phyloP scores from a whole-genome alignment of 2,797 vertebrate genomes.

The Lepidocolaptes lacrymiger region DNA sequence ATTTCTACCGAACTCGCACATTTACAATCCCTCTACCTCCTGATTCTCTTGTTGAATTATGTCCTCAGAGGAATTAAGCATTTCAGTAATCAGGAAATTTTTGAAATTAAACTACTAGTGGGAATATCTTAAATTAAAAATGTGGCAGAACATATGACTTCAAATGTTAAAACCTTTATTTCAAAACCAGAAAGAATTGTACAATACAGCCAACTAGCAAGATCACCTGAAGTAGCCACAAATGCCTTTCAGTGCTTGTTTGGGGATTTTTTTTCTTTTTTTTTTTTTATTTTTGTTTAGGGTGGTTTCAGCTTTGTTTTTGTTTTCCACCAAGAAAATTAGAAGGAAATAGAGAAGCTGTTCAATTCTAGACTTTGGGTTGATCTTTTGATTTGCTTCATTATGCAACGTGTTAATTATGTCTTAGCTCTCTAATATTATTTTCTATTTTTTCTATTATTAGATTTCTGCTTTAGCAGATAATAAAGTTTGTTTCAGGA shows the following conservation, averaged over 20 bases:
- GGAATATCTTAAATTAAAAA: not conserved
- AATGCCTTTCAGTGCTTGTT: not conserved
- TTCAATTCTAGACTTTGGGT: not conserved
- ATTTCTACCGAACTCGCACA: not conserved
- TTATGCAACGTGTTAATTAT: not conserved
- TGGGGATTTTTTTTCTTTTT: not conserved
- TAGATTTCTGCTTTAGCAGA: not conserved
- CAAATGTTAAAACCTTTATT: not conserved
- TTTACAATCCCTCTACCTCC: not conserved
- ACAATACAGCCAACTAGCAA: not conserved
- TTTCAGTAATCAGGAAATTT: not conserved
- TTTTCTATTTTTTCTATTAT: not conserved
- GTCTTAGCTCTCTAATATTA: not conserved
- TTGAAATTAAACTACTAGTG: not conserved
- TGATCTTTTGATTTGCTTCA: not conserved
- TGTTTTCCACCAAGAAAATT: not conserved
- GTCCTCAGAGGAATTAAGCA: not conserved
- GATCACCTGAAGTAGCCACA: not conserved
- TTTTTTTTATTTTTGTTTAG: not conserved
- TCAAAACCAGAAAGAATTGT: not conserved
- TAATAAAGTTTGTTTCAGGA: not conserved
- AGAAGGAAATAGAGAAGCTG: not conserved
- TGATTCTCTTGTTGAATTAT: not conserved
- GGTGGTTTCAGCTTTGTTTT: not conserved
- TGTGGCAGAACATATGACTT: not conserved